Evolutionary conservation across 2,888 invertebrate species (phyloP).

Genomic region (Pollenia griseotomentosa): DNA sequence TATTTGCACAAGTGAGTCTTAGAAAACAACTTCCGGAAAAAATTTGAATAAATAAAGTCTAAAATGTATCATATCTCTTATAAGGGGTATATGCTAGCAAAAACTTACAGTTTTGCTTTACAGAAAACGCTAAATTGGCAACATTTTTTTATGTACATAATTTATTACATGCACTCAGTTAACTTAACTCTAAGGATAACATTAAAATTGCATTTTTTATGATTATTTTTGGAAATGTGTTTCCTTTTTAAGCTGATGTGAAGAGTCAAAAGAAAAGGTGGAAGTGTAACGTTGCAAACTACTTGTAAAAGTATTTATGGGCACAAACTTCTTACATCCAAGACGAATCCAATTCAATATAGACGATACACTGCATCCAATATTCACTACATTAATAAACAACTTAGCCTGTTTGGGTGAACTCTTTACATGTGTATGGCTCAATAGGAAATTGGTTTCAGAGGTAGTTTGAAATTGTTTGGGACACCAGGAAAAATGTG

Average conservation of each 20-base stretch:
- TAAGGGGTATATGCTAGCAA: too few species aligned
- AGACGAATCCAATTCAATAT: slow-evolving; percentile 28
- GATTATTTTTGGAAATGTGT: neutral
- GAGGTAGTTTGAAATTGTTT: slow-evolving; percentile 44
- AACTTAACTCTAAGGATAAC: slow-evolving; percentile 9
- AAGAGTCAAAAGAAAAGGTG: slow-evolving; percentile 51
- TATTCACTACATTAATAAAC: slow-evolving; percentile 23
- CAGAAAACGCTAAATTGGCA: slow-evolving; percentile 9
- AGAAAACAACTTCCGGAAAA: too few species aligned
- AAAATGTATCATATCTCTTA: too few species aligned
- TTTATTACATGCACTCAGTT: neutral
- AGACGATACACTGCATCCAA: slow-evolving; percentile 14
- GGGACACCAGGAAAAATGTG: slow-evolving; percentile 62
- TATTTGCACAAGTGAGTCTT: too few species aligned
- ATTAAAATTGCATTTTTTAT: slow-evolving; percentile 18
- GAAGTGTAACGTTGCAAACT: slow-evolving; percentile 53
- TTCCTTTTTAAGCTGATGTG: neutral
- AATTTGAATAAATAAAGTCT: too few species aligned
- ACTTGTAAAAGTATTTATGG: slow-evolving; percentile 53
- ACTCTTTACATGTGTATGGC: neutral
- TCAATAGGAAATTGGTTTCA: slow-evolving; percentile 60
- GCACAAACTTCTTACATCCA: slow-evolving; percentile 7
- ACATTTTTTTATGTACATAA: neutral
- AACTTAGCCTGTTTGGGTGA: neutral
- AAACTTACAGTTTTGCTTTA: neutral